Evolutionary conservation across 1,140 invertebrate genomes (phyloP).

Genomic region (Oppia nitens): DNA sequence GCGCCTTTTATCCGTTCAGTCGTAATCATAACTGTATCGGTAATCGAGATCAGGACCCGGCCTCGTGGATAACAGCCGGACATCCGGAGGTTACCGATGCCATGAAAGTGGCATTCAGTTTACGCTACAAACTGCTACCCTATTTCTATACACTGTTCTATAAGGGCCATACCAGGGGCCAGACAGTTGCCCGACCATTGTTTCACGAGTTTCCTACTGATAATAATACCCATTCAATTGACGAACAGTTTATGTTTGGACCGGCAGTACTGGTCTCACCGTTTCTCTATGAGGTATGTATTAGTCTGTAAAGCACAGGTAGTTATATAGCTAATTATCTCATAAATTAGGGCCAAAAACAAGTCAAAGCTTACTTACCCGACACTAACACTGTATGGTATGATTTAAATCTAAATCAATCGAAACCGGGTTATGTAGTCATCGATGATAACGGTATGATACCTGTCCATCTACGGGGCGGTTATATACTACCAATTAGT

Average conservation of each 20-base stretch:
- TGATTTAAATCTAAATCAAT: background rate
- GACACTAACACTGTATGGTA: constrained; percentile 2
- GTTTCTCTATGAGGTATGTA: constrained; percentile 13
- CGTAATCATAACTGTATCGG: constrained; percentile 26
- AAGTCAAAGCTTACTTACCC: background rate
- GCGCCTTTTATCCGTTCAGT: constrained; percentile 55
- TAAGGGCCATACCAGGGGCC: constrained; percentile 24
- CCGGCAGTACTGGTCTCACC: constrained; percentile 6
- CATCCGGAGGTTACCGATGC: constrained; percentile 41
- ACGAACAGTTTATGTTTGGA: constrained; percentile 16
- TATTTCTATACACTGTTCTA: constrained; percentile 43
- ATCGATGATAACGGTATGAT: background rate
- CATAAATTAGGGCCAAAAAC: background rate
- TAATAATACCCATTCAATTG: background rate
- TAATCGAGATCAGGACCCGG: constrained; percentile 13
- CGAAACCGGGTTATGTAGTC: background rate
- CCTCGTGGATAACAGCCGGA: constrained; percentile 4
- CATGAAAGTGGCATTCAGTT: constrained; percentile 40
- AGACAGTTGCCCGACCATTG: constrained; percentile 35
- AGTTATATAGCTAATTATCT: background rate
- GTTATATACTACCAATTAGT: background rate
- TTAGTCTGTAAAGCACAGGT: no score
- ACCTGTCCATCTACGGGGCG: background rate
- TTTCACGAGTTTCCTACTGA: constrained; percentile 25
- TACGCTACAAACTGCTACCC: constrained; percentile 56